phyloP scores from a whole-genome alignment of 2,113 vertebrate species.

The Canis aureus region DNA sequence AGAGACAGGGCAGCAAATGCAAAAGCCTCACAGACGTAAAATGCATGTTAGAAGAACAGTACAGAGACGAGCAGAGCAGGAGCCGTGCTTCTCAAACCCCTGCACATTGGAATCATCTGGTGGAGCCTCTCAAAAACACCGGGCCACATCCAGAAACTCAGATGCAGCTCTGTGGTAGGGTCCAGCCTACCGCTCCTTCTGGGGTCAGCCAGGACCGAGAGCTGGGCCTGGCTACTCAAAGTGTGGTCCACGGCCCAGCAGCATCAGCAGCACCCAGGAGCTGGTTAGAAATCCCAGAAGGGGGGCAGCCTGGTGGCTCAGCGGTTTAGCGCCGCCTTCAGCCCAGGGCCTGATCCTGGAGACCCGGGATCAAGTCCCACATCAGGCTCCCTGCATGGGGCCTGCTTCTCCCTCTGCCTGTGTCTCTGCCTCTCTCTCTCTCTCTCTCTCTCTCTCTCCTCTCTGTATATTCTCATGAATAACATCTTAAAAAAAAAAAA shows the following conservation, averaged over 20 bases:
- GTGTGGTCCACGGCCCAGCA: not conserved
- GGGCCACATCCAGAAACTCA: not conserved
- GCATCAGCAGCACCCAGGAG: not conserved
- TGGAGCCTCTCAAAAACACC: not conserved
- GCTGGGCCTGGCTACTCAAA: not conserved
- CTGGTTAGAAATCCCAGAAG: not conserved
- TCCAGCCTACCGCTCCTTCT: not conserved
- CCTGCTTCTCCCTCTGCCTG: too few species aligned
- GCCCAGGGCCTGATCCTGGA: too few species aligned
- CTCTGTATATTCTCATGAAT: too few species aligned
- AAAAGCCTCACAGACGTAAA: not conserved
- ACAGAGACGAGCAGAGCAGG: too few species aligned
- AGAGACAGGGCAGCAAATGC: not conserved
- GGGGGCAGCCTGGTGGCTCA: too few species aligned
- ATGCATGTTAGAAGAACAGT: not conserved
- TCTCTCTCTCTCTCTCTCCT: too few species aligned
- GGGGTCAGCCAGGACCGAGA: not conserved
- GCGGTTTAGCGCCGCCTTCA: too few species aligned
- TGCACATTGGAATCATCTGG: accelerated
- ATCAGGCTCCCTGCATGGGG: too few species aligned
- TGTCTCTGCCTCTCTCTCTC: too few species aligned
- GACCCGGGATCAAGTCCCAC: too few species aligned
- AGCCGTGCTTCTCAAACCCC: not conserved
- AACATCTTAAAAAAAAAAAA: too few species aligned
- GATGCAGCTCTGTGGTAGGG: not conserved